Percentiles rank a stretch among this genome's conserved stretches.
phyloP scores from a whole-genome alignment of 2,888 invertebrate genomes.

The Ectemnius continuus region DNA sequence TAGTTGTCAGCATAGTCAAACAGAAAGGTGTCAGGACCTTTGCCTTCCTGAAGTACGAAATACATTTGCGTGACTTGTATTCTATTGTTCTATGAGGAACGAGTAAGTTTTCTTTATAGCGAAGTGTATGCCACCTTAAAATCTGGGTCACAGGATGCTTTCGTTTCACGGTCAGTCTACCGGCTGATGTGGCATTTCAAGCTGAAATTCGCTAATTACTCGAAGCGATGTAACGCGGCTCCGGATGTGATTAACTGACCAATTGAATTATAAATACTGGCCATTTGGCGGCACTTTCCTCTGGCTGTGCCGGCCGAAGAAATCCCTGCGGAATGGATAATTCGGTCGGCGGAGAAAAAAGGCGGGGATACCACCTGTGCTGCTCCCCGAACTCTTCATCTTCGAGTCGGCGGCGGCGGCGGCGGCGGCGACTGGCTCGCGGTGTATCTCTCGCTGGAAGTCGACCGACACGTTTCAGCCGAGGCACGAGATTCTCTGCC shows the following conservation, averaged over 20 bases:
- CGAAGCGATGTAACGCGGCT: slow-evolving; percentile 10
- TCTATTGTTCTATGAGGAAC: too few species aligned
- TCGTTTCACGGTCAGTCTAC: slow-evolving; percentile 17
- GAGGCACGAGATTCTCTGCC: slow-evolving; percentile 58
- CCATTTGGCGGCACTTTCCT: slow-evolving; percentile 29
- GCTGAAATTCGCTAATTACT: slow-evolving; percentile 12
- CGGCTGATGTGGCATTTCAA: too few species aligned
- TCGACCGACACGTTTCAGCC: slow-evolving; percentile 54
- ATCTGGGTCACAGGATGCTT: slow-evolving; percentile 24
- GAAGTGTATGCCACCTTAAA: background rate
- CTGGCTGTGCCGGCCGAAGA: background rate
- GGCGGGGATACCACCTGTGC: slow-evolving; percentile 12
- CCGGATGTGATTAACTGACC: slow-evolving; percentile 18
- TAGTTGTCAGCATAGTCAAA: too few species aligned
- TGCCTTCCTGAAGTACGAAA: too few species aligned
- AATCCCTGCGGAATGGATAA: slow-evolving; percentile 15
- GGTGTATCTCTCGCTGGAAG: slow-evolving; percentile 46
- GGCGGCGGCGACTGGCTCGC: slow-evolving; percentile 28
- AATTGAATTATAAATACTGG: slow-evolving; percentile 9
- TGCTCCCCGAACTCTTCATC: slow-evolving; percentile 17
- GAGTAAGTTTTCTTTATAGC: too few species aligned
- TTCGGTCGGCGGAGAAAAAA: background rate
- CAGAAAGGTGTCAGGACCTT: too few species aligned
- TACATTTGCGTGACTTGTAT: too few species aligned
- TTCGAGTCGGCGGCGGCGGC: slow-evolving; percentile 39